phyloP scores from a whole-genome alignment of 2,888 invertebrate species.

The Cyrtodaria siliqua region DNA sequence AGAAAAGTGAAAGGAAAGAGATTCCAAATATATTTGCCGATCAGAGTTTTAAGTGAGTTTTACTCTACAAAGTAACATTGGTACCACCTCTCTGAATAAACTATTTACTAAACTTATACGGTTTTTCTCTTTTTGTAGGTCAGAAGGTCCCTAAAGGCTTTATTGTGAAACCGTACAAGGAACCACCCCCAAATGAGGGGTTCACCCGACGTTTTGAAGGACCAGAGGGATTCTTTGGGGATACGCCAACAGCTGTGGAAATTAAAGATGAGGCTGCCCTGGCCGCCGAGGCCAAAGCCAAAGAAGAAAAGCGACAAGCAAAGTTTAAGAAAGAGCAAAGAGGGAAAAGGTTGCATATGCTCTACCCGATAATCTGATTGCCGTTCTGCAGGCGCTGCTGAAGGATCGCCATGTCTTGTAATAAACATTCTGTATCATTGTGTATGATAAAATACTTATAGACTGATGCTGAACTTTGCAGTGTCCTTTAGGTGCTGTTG shows the following conservation, averaged over 20 bases:
- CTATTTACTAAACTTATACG: background rate
- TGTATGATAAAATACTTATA: too few species aligned
- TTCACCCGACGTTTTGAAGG: slow-evolving; percentile 52
- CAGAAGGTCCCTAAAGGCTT: slow-evolving; percentile 47
- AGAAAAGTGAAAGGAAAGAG: too few species aligned
- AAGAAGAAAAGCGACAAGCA: slow-evolving; percentile 20
- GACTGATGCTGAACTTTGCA: too few species aligned
- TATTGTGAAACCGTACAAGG: slow-evolving; percentile 47
- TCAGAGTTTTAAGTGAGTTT: too few species aligned
- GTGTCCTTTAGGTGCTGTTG: too few species aligned
- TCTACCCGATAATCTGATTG: slow-evolving; percentile 19
- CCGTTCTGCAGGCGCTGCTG: too few species aligned
- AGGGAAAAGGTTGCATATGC: background rate
- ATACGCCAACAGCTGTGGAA: slow-evolving; percentile 33
- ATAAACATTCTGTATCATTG: too few species aligned
- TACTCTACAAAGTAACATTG: too few species aligned
- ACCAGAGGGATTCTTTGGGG: slow-evolving; percentile 44
- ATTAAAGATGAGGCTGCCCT: slow-evolving; percentile 8
- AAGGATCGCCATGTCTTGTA: too few species aligned
- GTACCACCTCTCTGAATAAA: too few species aligned
- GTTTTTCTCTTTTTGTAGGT: slow-evolving; percentile 37
- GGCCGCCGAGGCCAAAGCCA: slow-evolving; percentile 7
- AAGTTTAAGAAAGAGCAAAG: slow-evolving; percentile 13
- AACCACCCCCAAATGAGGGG: slow-evolving; percentile 43
- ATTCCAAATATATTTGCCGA: too few species aligned